Conservation (phyloP, 2,888 invertebrate species). For the Aricia artaxerxes region DNA sequence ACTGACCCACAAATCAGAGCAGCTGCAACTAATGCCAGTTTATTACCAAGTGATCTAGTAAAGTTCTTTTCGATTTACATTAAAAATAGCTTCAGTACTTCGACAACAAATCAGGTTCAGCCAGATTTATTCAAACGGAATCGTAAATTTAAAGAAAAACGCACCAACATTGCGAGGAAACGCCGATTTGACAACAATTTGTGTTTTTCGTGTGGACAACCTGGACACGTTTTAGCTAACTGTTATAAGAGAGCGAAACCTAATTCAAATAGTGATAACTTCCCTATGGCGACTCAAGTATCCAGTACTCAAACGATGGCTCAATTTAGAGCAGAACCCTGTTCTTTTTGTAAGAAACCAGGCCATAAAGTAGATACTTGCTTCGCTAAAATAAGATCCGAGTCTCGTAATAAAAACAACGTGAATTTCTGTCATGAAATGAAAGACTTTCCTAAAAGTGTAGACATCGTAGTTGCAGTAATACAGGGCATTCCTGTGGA, state of each 20-base stretch:
- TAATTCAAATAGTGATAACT: not conserved
- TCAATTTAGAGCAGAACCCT: no score
- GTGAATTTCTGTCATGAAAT: no score
- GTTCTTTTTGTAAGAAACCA: no score
- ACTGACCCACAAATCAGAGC: conserved; percentile 26
- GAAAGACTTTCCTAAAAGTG: not conserved
- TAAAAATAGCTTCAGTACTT: conserved; percentile 9
- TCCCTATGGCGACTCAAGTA: conserved; percentile 1
- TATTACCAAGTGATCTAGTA: conserved; percentile 16
- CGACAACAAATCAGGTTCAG: conserved; percentile 15
- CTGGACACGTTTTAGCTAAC: conserved; percentile 32
- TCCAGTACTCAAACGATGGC: not conserved
- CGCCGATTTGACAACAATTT: conserved; percentile 31
- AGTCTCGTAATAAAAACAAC: no score
- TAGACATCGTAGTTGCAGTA: conserved; percentile 27
- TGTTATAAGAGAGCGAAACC: conserved; percentile 30
- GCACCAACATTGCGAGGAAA: conserved; percentile 17
- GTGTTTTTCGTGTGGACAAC: conserved; percentile 37
- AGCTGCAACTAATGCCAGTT: conserved; percentile 27
- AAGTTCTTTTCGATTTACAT: conserved; percentile 8
- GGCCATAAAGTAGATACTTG: no score
- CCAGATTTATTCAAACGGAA: not conserved
- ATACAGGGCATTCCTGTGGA: conserved; percentile 32
- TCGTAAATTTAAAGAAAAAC: not conserved
- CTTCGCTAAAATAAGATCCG: no score